Percentiles rank a stretch among this genome's conserved stretches.
Evolutionary conservation across 2,113 vertebrate genomes (phyloP).

Genomic region (Ammodytes dubius): DNA sequence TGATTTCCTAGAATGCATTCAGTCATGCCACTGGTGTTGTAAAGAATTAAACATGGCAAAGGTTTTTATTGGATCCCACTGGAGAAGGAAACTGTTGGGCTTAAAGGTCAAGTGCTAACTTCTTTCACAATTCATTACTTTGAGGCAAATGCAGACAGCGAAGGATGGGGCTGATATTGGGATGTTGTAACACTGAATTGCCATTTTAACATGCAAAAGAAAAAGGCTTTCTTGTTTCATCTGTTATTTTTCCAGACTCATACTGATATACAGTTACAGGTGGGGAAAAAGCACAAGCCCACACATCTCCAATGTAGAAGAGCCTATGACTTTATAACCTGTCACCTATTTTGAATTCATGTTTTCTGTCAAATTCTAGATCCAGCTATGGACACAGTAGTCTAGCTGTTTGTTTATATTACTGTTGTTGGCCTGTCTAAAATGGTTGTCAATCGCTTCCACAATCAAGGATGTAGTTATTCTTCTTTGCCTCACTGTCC

Average conservation of each 20-base stretch:
- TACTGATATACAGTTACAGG: neutral
- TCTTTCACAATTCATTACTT: neutral
- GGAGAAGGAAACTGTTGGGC: neutral
- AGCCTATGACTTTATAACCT: neutral
- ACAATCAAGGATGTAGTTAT: neutral
- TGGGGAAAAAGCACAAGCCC: neutral
- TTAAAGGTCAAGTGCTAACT: neutral
- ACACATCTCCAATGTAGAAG: neutral
- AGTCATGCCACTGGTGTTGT: neutral
- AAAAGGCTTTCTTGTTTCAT: neutral
- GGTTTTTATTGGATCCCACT: neutral
- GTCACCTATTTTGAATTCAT: neutral
- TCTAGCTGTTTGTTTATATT: neutral
- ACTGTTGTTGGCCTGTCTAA: neutral
- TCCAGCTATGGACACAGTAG: neutral
- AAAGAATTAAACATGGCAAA: neutral
- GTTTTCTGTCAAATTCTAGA: neutral
- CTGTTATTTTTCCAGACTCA: neutral
- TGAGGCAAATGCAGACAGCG: neutral
- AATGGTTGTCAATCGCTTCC: no score
- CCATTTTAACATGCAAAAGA: constrained; percentile 2
- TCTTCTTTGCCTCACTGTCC: neutral
- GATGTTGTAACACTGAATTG: neutral
- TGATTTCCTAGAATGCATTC: neutral
- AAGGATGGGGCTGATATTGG: neutral